These are phyloP conservation scores for Vultur gryphus DNA, from an alignment of 2,797 vertebrate species.

Conservation along the genomic window DNA sequence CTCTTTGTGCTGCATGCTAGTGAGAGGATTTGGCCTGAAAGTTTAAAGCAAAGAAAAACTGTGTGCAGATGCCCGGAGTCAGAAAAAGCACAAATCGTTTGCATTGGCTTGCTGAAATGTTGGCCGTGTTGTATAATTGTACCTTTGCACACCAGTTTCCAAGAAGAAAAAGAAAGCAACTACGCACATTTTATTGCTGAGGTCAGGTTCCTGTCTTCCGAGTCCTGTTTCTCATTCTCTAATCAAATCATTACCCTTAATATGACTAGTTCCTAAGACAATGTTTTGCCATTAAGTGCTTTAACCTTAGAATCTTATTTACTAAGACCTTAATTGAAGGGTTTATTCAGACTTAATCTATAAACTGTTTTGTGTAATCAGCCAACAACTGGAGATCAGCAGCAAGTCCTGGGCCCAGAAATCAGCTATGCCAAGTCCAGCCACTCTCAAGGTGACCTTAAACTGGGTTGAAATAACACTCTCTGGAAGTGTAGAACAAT, in stretches of 20 bases:
- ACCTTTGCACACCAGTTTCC: neutral
- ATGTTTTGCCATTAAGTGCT: neutral
- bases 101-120: neutral
- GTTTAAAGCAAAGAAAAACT: neutral
- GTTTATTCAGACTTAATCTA: neutral
- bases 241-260: neutral
- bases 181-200: slow-evolving; percentile 8
- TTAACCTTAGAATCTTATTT: neutral
- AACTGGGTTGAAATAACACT: neutral
- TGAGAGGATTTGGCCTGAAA: neutral
- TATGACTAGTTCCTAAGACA: neutral
- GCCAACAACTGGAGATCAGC: neutral
- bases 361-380: neutral
- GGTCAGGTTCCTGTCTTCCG: slow-evolving; percentile 10
- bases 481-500: neutral
- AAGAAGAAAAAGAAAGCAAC: neutral
- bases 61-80: neutral
- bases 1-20: neutral
- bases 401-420: neutral
- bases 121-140: neutral
- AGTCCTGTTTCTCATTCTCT: neutral
- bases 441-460: neutral
- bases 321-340: neutral
- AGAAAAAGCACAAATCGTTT: neutral
- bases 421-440: neutral